phyloP scores from a whole-genome alignment of 92 coral and sea anemone genomes.

The Zoanthus sociatus region DNA sequence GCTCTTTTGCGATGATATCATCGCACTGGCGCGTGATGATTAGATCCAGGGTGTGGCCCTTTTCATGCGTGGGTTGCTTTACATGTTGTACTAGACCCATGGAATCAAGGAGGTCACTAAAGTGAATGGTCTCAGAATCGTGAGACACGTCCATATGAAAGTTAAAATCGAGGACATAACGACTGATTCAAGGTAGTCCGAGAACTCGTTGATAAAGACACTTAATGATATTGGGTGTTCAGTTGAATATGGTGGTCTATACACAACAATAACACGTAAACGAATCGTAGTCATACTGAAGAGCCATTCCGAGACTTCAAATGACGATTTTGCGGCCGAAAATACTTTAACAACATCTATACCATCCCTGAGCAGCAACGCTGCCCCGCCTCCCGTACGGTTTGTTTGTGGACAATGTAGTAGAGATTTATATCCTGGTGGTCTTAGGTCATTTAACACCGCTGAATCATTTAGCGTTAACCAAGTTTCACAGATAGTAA shows the following conservation, averaged over 20 bases:
- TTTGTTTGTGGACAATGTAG: conserved; percentile 58
- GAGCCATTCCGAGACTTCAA: conserved; percentile 56
- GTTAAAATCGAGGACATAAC: conserved; percentile 52
- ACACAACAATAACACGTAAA: conserved; percentile 28
- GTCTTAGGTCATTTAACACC: conserved; percentile 50
- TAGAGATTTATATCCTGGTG: conserved; percentile 58
- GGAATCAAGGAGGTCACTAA: conserved; percentile 48
- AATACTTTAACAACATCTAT: conserved; percentile 30
- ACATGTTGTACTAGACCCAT: conserved; percentile 47
- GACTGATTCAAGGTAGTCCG: conserved; percentile 53
- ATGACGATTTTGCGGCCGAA: conserved; percentile 42
- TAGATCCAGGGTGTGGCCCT: conserved; percentile 37
- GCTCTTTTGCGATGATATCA: conserved; percentile 3
- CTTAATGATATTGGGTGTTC: conserved; percentile 40
- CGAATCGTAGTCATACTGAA: conserved; percentile 17
- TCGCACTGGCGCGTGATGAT: conserved; percentile 41
- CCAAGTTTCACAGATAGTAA: conserved; percentile 54
- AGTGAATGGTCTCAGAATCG: conserved; percentile 41
- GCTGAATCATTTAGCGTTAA: conserved; percentile 47
- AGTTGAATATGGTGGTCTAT: conserved; percentile 47
- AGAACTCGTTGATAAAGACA: conserved; percentile 30
- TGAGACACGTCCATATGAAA: conserved; percentile 17
- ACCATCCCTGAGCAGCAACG: conserved; percentile 32
- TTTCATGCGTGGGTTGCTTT: conserved; percentile 22
- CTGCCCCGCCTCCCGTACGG: conserved; percentile 59